Percentiles rank a stretch among this genome's conserved stretches.
Conservation (phyloP, 1,140 invertebrate genomes). For the Galendromus occidentalis region DNA sequence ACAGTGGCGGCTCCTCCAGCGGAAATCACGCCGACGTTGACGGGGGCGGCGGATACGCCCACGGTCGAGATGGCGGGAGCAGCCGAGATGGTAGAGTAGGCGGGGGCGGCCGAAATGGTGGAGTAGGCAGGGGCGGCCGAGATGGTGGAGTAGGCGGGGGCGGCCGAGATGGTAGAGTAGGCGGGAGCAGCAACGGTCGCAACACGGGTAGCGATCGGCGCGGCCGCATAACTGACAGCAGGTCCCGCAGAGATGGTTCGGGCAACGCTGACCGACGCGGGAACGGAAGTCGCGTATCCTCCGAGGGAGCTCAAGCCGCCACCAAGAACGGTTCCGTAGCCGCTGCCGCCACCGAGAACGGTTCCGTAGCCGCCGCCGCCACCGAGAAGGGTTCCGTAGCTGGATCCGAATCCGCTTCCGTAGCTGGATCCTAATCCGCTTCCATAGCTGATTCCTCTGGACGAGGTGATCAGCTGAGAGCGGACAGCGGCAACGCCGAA, state of each 20-base stretch:
- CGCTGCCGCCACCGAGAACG: not conserved
- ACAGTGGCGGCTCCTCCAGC: not conserved
- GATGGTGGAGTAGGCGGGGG: not conserved
- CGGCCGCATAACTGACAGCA: not conserved
- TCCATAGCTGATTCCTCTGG: not conserved
- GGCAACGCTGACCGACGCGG: not conserved
- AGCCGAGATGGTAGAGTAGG: not conserved
- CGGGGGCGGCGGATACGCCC: not conserved
- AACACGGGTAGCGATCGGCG: not conserved
- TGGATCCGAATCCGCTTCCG: not conserved
- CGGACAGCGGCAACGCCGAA: not conserved
- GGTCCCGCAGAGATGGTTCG: not conserved
- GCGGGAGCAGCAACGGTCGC: not conserved
- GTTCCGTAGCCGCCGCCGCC: not conserved
- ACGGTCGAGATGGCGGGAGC: not conserved
- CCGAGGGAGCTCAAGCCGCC: not conserved
- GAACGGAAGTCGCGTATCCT: not conserved
- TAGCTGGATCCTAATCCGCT: not conserved
- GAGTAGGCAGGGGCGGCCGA: not conserved
- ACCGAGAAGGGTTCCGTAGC: not conserved
- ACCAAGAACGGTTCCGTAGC: not conserved
- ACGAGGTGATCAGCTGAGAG: not conserved
- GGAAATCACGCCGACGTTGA: not conserved
- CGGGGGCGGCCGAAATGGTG: not conserved
- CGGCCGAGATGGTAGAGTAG: not conserved